Evolutionary conservation across 2,888 invertebrate genomes (phyloP).

Genomic region (Monoplex corrugatus): DNA sequence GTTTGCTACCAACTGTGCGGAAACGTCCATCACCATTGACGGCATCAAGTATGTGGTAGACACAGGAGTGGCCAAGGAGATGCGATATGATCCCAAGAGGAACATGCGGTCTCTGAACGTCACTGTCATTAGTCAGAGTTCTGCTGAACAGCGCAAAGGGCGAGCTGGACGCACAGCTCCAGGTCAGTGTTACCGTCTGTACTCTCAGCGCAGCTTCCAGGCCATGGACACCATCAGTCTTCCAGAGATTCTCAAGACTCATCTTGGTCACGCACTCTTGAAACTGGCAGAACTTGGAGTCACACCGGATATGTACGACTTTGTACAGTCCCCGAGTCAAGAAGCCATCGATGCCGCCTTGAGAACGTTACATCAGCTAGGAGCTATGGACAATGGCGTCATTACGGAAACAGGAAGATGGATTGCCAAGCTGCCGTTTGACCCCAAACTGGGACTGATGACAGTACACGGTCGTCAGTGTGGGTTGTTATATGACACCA

Average conservation of each 20-base stretch:
- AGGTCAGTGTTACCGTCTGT: constrained; percentile 81
- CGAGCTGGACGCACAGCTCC: constrained; percentile 80
- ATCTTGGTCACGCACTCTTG: constrained; percentile 75
- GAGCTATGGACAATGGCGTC: constrained; percentile 67
- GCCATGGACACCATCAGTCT: constrained; percentile 69
- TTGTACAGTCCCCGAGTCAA: constrained; percentile 75
- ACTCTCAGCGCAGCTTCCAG: constrained; percentile 74
- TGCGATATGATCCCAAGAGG: constrained; percentile 75
- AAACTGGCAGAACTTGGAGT: constrained; percentile 78
- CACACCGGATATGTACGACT: constrained; percentile 75
- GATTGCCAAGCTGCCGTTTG: constrained; percentile 76
- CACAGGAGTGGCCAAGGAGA: constrained; percentile 80
- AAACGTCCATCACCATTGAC: constrained; percentile 81
- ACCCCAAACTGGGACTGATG: constrained; percentile 72
- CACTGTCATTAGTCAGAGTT: constrained; percentile 75
- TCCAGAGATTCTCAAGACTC: constrained; percentile 80
- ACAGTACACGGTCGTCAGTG: constrained; percentile 29
- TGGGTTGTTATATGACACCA: constrained; percentile 49
- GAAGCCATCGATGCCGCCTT: constrained; percentile 71
- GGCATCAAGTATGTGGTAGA: constrained; percentile 81
- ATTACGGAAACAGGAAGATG: constrained; percentile 76
- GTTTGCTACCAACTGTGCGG: constrained; percentile 82
- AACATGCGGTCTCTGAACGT: constrained; percentile 75
- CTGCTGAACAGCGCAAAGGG: constrained; percentile 81
- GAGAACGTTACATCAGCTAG: constrained; percentile 68